Base-by-base conservation (phyloP, 2,113 vertebrate genomes). In the Elephantulus edwardii region DNA sequence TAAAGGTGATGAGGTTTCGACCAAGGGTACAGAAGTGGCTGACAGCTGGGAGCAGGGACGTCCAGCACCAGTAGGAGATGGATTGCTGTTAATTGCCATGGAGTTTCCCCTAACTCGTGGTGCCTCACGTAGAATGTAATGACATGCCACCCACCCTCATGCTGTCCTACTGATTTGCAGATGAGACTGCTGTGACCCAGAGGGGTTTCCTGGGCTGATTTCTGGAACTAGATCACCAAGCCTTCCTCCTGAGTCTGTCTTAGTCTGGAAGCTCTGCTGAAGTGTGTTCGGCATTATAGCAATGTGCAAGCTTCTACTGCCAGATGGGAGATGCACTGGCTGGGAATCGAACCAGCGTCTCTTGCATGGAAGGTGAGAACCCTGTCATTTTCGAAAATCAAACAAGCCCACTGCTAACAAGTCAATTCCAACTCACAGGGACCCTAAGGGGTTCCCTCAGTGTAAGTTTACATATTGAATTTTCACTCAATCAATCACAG, bases 11-110 rank as follows among this genome's bases (percentile, higher is more conserved):
- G 77, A 98, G 98, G 0, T 98, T 98, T 97, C 98, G 98, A 72
- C 98, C 98, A 68, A 99, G 98, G 95, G 98, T 98, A 95, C 98
- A 98, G 96, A 99, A 98, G 1, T 98, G 98, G 33, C 98, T 98
- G 96, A 98, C 97, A 72, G 98, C 95, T 3, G 98, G 97, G 77
- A 99, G 97, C 92, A 98, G 76, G 35, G 98, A 86, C 1, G 97
- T 98, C 87, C 98, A 95, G 6, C 97, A 91, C 97, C 97, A 97
- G 10, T 91, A 97, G 1, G 98, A 96, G 92, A 98, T 28, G 0
- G n/a, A n/a, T n/a, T n/a, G n/a, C n/a, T 58, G 56, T 28, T 10
- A 28, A 26, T 17, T 58, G 56, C 56, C 7, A 8, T 28, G 22
- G 9, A 58, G 56, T 58, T 28, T 6, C 56, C 56, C 56, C 56